A percentile compares a stretch with the other conserved stretches of the same genome.
phyloP scores from a whole-genome alignment of 2,797 vertebrate genomes.

The Anguilla marmorata region DNA sequence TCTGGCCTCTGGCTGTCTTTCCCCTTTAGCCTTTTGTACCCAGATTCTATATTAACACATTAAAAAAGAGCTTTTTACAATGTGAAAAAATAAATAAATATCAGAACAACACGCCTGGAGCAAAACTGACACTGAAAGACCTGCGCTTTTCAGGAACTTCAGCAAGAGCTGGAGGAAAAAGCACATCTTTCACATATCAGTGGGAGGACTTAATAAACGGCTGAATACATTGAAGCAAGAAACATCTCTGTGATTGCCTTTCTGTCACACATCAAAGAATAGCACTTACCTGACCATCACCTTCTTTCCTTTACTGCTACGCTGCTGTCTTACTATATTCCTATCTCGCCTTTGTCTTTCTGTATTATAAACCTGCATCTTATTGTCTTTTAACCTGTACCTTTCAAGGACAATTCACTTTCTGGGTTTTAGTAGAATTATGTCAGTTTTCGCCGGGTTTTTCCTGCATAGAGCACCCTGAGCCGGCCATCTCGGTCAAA shows the following conservation, averaged over 20 bases:
- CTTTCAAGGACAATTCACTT: neutral
- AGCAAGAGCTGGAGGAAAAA: constrained; percentile 47
- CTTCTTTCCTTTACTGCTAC: neutral
- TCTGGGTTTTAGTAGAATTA: neutral
- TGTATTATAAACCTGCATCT: constrained; percentile 17
- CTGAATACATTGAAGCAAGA: constrained; percentile 47
- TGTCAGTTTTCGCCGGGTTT: too few species aligned
- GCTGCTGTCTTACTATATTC: neutral
- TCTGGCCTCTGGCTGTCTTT: neutral
- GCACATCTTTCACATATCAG: constrained; percentile 43
- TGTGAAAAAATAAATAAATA: constrained; percentile 41
- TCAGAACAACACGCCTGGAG: constrained; percentile 43
- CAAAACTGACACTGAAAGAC: constrained; percentile 45
- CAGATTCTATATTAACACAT: constrained; percentile 17
- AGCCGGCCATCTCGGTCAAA: too few species aligned
- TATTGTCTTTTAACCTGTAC: constrained; percentile 26
- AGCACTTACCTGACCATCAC: constrained; percentile 27
- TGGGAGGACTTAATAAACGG: constrained; percentile 59
- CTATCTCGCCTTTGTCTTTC: neutral
- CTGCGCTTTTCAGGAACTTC: constrained; percentile 50
- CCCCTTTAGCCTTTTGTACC: constrained; percentile 10
- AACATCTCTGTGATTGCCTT: constrained; percentile 45
- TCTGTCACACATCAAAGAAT: constrained; percentile 17
- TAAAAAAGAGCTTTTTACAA: constrained; percentile 43
- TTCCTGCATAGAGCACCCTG: too few species aligned